Evolutionary conservation across 2,888 invertebrate species (phyloP).

Genomic region (Netelia melanura): DNA sequence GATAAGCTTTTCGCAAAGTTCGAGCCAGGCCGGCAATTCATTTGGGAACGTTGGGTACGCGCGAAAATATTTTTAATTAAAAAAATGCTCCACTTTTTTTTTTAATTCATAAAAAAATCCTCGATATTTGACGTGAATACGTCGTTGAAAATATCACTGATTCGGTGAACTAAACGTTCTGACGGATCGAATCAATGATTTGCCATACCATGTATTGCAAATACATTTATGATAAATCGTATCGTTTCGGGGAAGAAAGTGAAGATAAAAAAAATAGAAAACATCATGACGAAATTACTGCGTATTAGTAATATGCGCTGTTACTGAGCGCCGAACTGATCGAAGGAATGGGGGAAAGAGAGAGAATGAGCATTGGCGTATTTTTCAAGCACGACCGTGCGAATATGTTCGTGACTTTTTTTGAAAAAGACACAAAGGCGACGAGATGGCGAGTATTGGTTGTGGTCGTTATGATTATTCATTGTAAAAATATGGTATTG

Average conservation of each 20-base stretch:
- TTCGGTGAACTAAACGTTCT: background rate
- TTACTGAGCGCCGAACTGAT: background rate
- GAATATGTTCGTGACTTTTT: conserved; percentile 34
- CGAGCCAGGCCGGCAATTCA: conserved; percentile 73
- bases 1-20: conserved; percentile 79
- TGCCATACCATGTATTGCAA: background rate
- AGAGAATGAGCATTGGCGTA: background rate
- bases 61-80: conserved; percentile 34
- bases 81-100: background rate
- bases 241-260: background rate
- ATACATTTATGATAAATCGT: conserved; percentile 24
- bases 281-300: conserved; percentile 24
- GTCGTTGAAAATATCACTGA: background rate
- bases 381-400: conserved; percentile 28
- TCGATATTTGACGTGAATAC: background rate
- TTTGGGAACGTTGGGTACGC: conserved; percentile 73
- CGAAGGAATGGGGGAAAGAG: background rate
- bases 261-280: conserved; percentile 13
- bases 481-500: conserved; percentile 50
- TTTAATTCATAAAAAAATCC: background rate
- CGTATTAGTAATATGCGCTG: background rate
- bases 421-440: conserved; percentile 10
- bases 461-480: conserved; percentile 51
- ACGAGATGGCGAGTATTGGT: conserved; percentile 11
- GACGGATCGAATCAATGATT: conserved; percentile 12